Percentiles rank a stretch among this genome's conserved stretches.
phyloP scores from a whole-genome alignment of 2,888 invertebrate genomes.

The Cinara cedri region DNA sequence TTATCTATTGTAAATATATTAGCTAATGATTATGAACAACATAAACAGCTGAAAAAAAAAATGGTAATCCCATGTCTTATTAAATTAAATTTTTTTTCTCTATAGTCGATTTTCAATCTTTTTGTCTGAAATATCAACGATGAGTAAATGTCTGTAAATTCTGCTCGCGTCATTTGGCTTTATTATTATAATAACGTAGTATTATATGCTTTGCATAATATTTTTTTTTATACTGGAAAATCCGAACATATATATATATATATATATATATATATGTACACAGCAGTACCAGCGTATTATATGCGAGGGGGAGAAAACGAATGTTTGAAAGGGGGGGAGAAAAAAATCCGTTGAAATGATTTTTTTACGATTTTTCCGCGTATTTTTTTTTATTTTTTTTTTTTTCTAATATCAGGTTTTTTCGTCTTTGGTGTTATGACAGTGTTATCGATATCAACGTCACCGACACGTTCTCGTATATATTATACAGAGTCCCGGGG shows the following conservation, averaged over 20 bases:
- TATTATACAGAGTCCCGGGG: neutral
- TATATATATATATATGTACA: too few species aligned
- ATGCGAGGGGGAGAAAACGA: too few species aligned
- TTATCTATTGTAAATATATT: too few species aligned
- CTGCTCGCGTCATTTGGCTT: too few species aligned
- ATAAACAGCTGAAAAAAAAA: too few species aligned
- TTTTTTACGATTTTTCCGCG: conserved; percentile 4
- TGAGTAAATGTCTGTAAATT: neutral
- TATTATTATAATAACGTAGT: neutral
- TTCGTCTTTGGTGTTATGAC: neutral
- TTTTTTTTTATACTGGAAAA: neutral
- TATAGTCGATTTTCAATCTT: conserved; percentile 4
- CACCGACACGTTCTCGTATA: neutral
- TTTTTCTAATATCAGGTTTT: conserved; percentile 20
- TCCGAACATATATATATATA: neutral
- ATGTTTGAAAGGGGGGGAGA: too few species aligned
- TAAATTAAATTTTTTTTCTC: too few species aligned
- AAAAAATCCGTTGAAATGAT: conserved; percentile 23
- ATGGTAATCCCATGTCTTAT: too few species aligned
- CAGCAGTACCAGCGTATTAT: too few species aligned
- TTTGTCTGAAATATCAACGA: neutral
- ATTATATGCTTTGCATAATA: neutral
- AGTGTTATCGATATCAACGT: conserved; percentile 32
- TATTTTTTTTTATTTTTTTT: conserved; percentile 4
- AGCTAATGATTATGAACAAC: too few species aligned